Base-by-base conservation (phyloP, 2,888 invertebrate genomes). In the Vandiemenella viatica region DNA sequence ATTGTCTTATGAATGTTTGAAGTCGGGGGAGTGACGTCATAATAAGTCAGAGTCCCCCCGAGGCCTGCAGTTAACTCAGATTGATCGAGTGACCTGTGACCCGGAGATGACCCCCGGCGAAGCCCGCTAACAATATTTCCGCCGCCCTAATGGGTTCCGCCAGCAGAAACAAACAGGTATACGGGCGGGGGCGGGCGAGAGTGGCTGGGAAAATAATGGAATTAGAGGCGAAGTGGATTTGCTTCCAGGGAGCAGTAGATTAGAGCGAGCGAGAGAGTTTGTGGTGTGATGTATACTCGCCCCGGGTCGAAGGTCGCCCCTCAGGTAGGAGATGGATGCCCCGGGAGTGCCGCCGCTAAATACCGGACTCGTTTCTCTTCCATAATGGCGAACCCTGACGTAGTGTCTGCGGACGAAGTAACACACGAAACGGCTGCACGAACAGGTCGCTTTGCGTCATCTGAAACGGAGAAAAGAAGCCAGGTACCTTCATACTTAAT, bases 21-120 rank as follows among this genome's bases (percentile, higher is more conserved):
- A 32, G 32, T n/a, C 32, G n/a, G 13, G 13, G n/a, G 32, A 13
- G 10, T 32, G 32, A 32, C 32, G 32, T 32, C 32, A 32, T 32
- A 10, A 32, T 32, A 32, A 32, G 32, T 32, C 32, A 32, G 32
- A n/a, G 32, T 8, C 48, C 23, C 32, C 19, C 44, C 40, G 49
- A 32, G 15, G 40, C 37, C 43, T 19, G 40, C 45, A 26, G 38
- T 45, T 51, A 51, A 51, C 45, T 51, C 48, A 46, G 51, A 51
- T 51, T 51, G 51, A 51, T 51, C 48, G 51, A 45, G 45, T 38
- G 48, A 51, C 45, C 51, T 51, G 40, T 51, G 49, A 48, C 51
- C 51, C 43, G 26, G 18, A 41, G 26, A 43, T 21, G 43, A 42
- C 37, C 37, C 40, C 44, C 26, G 37, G 37, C 48, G 42, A 40